A percentile compares a stretch with the other conserved stretches of the same genome.
These are phyloP conservation scores for Prenolepis imparis DNA, from an alignment of 2,888 invertebrate species.

Conservation along the genomic window DNA sequence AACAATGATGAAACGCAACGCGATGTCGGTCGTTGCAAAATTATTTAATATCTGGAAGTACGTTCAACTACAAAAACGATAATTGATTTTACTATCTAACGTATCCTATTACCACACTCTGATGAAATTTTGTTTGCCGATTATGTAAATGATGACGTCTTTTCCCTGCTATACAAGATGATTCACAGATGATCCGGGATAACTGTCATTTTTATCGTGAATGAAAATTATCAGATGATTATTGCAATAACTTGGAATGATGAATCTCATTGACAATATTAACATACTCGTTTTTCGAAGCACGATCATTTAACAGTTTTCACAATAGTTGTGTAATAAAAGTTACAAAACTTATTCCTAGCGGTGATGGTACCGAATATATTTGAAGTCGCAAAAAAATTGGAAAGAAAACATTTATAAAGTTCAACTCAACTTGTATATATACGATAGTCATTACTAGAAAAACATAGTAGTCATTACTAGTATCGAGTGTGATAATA, in stretches of 20 bases:
- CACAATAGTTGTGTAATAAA: background rate
- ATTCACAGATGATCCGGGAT: slow-evolving; percentile 2
- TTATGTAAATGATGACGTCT: slow-evolving; percentile 13
- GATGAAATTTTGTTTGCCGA: slow-evolving; percentile 42
- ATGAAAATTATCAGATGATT: slow-evolving; percentile 16
- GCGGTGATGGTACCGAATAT: background rate
- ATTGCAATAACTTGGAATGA: background rate
- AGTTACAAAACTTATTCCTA: background rate
- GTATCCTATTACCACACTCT: slow-evolving; percentile 74
- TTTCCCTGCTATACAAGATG: slow-evolving; percentile 3
- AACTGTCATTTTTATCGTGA: slow-evolving; percentile 4
- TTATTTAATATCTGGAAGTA: slow-evolving; percentile 86
- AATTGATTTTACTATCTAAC: slow-evolving; percentile 21
- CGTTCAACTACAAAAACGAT: slow-evolving; percentile 67
- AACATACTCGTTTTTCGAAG: background rate
- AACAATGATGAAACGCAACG: slow-evolving; percentile 83
- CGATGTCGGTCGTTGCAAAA: slow-evolving; percentile 83
- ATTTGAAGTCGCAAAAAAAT: background rate
- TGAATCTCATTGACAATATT: background rate
- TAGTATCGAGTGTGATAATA: slow-evolving; percentile 78
- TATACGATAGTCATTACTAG: background rate
- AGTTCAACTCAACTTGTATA: slow-evolving; percentile 16
- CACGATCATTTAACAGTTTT: background rate
- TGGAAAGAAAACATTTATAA: background rate
- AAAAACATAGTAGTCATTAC: slow-evolving; percentile 33